Evolutionary conservation across 2,888 invertebrate genomes (phyloP), one percentile per base, ranked within the genome.

Genomic region (Clostera curtula): DNA sequence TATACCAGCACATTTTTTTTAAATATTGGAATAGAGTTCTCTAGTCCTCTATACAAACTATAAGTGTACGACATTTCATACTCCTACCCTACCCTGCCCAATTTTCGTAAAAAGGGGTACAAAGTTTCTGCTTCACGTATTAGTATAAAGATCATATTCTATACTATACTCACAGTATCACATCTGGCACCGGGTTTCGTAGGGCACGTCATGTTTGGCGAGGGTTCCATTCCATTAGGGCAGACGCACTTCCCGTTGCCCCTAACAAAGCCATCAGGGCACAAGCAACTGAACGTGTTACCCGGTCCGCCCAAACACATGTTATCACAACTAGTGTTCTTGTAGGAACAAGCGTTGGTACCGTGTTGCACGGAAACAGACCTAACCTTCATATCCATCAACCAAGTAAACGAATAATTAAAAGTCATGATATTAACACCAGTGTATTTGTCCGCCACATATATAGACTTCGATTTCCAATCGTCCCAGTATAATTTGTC

Each of bases 401-500:
- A 67, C 2, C 92, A 90, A 0, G 86, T 75, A 25, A 92, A 76
- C 10, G 90, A 87, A 27, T 87, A 79, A 34, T 88, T 83, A 1
- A 92, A 83, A 0, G 85, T 83, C 6, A 80, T 68, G 7, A 91
- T 80, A 13, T 88, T 88, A 2, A 83, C 73, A 0, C 92, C 92
- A 24, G 88, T 86, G 56, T 92, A 90, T 61, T 95, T 95, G 50
- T 94, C 92, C 0, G 93, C 91, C 3, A 89, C 86, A 55, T 92
- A 93, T 29, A 95, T 90, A 12, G 90, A 88, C 32, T 91, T 90
- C 24, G 88, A 88, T 47, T 90, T 91, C 94, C 93, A 95, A 62
- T 96, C 96, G 53, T 95, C 93, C 95, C 95, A 96, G 56, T 92
- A 95, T 86, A 96, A 88, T 45, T 87, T 87, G 51, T 93, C 91